A percentile compares a stretch with the other conserved stretches of the same genome.
Evolutionary conservation across 2,797 vertebrate species (phyloP).

Genomic region (Acanthurus tractus): DNA sequence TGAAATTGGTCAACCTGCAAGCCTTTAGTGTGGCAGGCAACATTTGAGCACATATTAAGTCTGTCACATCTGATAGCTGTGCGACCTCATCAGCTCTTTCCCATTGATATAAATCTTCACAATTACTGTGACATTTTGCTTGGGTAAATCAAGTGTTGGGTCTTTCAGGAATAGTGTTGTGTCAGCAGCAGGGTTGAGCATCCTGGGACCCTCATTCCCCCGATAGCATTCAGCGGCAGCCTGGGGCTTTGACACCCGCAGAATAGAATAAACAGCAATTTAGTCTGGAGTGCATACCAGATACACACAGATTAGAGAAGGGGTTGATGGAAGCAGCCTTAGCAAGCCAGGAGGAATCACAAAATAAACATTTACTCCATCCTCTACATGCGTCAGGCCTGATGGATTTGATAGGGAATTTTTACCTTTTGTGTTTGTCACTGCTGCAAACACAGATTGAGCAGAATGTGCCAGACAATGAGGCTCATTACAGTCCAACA

Average conservation of each 20-base stretch:
- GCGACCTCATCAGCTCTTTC: slow-evolving; percentile 85
- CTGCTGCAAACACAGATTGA: slow-evolving; percentile 65
- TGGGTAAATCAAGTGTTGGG: slow-evolving; percentile 80
- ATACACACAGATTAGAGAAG: slow-evolving; percentile 80
- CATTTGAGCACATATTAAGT: slow-evolving; percentile 83
- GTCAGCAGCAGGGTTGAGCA: slow-evolving; percentile 81
- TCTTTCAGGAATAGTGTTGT: slow-evolving; percentile 82
- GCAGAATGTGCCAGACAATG: slow-evolving; percentile 46
- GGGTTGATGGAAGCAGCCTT: slow-evolving; percentile 75
- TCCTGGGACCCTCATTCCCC: slow-evolving; percentile 79
- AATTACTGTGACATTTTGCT: slow-evolving; percentile 86
- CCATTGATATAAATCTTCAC: slow-evolving; percentile 88
- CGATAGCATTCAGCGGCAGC: slow-evolving; percentile 76
- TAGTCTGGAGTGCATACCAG: slow-evolving; percentile 80
- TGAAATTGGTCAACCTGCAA: slow-evolving; percentile 77
- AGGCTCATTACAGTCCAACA: slow-evolving; percentile 61
- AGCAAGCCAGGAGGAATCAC: slow-evolving; percentile 72
- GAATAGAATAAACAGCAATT: slow-evolving; percentile 86
- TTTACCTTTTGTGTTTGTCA: slow-evolving; percentile 67
- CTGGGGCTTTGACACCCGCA: slow-evolving; percentile 74
- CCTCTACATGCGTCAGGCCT: slow-evolving; percentile 59
- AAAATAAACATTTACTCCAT: slow-evolving; percentile 80
- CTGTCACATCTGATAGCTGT: slow-evolving; percentile 86
- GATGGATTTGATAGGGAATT: slow-evolving; percentile 71
- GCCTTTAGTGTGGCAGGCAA: slow-evolving; percentile 74